Percentiles rank a stretch among this genome's conserved stretches.
phyloP scores from a whole-genome alignment of 2,888 invertebrate genomes.

The Nephrocerus scutellatus region DNA sequence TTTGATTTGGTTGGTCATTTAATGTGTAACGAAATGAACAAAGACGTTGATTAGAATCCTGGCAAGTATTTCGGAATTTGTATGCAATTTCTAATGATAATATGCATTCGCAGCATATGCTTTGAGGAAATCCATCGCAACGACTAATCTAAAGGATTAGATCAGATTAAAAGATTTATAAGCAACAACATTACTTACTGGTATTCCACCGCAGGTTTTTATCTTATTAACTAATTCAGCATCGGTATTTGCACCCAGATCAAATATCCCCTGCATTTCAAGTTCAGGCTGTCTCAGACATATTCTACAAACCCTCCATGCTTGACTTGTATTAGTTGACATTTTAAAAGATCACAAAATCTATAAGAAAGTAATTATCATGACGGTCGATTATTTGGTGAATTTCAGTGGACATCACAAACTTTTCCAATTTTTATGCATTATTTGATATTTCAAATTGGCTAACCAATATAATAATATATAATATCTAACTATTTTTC shows the following conservation, averaged over 20 bases:
- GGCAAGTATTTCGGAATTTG: constrained; percentile 22
- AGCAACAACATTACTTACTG: constrained; percentile 19
- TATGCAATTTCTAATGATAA: constrained; percentile 27
- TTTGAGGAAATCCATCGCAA: constrained; percentile 22
- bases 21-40: too few relatives aligned
- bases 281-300: constrained; percentile 26
- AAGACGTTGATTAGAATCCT: constrained; percentile 13
- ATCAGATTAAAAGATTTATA: neutral
- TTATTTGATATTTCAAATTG: too few relatives aligned
- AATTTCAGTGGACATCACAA: too few relatives aligned
- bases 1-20: too few relatives aligned
- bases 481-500: too few relatives aligned
- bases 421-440: too few relatives aligned
- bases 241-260: constrained; percentile 5
- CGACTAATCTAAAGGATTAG: constrained; percentile 23
- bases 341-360: neutral
- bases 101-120: constrained; percentile 31
- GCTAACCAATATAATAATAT: too few relatives aligned
- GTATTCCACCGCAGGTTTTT: constrained; percentile 31
- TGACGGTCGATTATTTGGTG: too few relatives aligned
- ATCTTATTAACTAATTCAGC: constrained; percentile 26
- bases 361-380: too few relatives aligned
- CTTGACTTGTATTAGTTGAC: neutral
- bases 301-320: constrained; percentile 30
- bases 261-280: constrained; percentile 26